These are phyloP conservation scores for Plemyria rubiginata DNA, from an alignment of 2,888 invertebrate species.

Conservation along the genomic window DNA sequence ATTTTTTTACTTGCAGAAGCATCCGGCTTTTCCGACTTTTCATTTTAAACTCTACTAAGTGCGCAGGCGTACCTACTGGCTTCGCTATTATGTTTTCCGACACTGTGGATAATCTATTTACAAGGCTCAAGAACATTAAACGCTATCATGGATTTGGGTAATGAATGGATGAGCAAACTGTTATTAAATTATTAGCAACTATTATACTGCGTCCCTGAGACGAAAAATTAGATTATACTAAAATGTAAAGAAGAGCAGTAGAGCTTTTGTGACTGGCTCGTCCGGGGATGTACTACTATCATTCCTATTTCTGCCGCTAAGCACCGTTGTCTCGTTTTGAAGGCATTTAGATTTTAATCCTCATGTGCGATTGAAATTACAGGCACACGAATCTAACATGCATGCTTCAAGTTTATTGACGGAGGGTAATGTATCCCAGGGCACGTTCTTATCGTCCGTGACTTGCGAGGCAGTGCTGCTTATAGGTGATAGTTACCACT, in stretches of 20 bases:
- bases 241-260: background rate
- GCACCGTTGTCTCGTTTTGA: no score
- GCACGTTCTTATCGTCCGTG: no score
- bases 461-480: no score
- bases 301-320: no score
- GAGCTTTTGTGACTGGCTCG: no score
- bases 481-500: no score
- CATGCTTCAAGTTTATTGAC: no score
- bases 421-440: no score
- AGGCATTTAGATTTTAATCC: no score
- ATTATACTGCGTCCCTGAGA: background rate
- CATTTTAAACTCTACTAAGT: constrained; percentile 9
- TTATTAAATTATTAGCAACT: constrained; percentile 13
- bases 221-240: background rate
- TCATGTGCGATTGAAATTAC: no score
- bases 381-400: no score
- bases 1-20: background rate
- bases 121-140: constrained; percentile 34
- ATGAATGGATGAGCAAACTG: constrained; percentile 20
- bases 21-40: constrained; percentile 2
- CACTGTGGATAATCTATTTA: constrained; percentile 38
- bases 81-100: constrained; percentile 35
- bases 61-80: constrained; percentile 32
- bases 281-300: no score
- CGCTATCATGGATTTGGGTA: constrained; percentile 28